Conservation (phyloP, 2,888 invertebrate species). For the Pilophorus perplexus region DNA sequence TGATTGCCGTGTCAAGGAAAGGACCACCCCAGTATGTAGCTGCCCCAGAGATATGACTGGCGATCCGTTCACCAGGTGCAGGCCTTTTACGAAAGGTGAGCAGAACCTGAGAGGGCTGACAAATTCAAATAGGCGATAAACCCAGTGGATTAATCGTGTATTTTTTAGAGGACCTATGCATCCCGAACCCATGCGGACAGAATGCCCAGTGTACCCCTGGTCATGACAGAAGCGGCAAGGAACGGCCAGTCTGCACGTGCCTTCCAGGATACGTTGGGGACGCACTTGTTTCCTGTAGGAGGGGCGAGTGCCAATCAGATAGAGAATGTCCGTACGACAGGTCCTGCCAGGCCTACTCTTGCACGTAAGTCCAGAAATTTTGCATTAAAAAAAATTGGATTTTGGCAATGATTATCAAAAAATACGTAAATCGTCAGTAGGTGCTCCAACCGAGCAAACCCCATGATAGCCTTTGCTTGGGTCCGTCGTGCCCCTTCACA, state of each 20-base stretch:
- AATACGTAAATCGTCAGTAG: too few species aligned
- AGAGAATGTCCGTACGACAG: conserved; percentile 60
- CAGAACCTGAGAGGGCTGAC: conserved; percentile 39
- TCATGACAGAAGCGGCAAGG: conserved; percentile 74
- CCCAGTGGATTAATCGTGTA: background rate
- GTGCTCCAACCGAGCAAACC: too few species aligned
- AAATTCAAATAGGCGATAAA: background rate
- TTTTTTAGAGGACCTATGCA: conserved; percentile 60
- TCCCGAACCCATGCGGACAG: conserved; percentile 76
- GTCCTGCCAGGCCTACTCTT: conserved; percentile 48
- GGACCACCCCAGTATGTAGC: conserved; percentile 78
- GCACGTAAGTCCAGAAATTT: conserved; percentile 48
- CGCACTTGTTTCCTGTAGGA: conserved; percentile 67
- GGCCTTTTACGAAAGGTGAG: conserved; percentile 76
- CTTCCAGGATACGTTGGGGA: conserved; percentile 73
- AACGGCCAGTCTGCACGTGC: conserved; percentile 76
- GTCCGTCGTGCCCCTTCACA: too few species aligned
- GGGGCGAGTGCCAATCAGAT: conserved; percentile 78
- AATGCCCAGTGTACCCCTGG: conserved; percentile 79
- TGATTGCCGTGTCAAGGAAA: conserved; percentile 68
- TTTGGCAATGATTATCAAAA: too few species aligned
- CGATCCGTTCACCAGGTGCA: conserved; percentile 77
- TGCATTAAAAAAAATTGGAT: too few species aligned
- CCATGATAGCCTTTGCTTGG: too few species aligned
- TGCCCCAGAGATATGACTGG: conserved; percentile 86